These are phyloP conservation scores for Riparia riparia DNA, from an alignment of 2,113 vertebrate genomes.

Conservation along the genomic window DNA sequence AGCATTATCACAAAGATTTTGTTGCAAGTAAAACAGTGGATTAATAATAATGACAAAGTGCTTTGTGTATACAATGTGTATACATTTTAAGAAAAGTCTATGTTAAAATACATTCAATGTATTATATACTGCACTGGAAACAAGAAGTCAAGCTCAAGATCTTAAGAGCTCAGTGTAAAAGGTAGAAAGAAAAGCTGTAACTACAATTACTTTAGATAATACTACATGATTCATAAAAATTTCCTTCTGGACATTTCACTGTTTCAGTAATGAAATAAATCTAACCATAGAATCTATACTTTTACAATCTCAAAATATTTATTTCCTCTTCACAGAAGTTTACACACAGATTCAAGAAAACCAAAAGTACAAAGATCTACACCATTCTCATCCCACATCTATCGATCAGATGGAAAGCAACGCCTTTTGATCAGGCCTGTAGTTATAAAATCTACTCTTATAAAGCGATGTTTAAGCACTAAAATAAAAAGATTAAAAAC, in stretches of 20 bases:
- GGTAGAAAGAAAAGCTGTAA: neutral
- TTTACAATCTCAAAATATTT: neutral
- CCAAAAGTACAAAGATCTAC: neutral
- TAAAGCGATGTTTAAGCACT: neutral
- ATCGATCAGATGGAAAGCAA: neutral
- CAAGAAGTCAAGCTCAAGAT: neutral
- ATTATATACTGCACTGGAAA: neutral
- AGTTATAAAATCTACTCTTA: neutral
- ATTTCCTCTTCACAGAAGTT: neutral
- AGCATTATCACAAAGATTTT: neutral
- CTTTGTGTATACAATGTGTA: neutral
- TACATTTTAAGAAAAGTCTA: neutral
- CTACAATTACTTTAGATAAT: neutral
- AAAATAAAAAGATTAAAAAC: neutral
- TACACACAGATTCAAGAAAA: neutral
- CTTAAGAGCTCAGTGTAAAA: neutral
- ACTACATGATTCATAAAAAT: neutral
- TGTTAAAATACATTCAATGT: neutral
- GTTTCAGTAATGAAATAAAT: neutral
- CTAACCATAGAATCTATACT: neutral
- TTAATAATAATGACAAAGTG: neutral
- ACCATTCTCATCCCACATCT: neutral
- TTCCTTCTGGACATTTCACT: neutral
- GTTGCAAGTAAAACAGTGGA: neutral
- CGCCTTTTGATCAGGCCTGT: neutral